These are phyloP conservation scores for Proteles cristata DNA, from an alignment of 2,113 vertebrate genomes.

Conservation along the genomic window DNA sequence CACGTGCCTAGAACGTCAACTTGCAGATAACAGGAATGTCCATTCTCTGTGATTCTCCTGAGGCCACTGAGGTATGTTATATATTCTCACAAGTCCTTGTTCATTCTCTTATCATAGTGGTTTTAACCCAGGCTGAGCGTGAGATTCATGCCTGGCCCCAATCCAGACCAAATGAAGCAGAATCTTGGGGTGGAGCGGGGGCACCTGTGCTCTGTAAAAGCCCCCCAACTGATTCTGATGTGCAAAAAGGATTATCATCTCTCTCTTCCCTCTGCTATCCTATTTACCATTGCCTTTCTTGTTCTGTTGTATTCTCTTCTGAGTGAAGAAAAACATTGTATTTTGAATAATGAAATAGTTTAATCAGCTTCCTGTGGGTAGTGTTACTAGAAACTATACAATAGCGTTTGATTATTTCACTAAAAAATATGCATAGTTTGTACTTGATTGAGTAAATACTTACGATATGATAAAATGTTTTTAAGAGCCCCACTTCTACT, in stretches of 20 bases:
- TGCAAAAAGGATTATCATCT: neutral
- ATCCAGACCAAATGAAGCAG: neutral
- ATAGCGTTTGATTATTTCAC: constrained; percentile 47
- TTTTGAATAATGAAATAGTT: constrained; percentile 33
- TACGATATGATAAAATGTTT: neutral
- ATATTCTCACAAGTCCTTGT: neutral
- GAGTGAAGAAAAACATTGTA: neutral
- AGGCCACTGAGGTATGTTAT: neutral
- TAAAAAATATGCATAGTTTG: neutral
- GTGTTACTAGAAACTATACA: neutral
- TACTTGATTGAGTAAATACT: constrained; percentile 6
- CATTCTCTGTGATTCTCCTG: neutral
- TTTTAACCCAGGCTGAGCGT: neutral
- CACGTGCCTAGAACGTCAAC: neutral
- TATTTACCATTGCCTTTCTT: neutral
- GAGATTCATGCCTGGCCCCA: neutral
- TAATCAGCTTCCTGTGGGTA: constrained; percentile 10
- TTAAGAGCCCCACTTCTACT: constrained; percentile 5
- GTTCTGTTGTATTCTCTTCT: neutral
- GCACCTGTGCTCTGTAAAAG: neutral
- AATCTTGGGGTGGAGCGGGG: neutral
- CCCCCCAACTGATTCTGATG: neutral
- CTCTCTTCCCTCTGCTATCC: neutral
- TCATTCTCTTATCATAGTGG: neutral
- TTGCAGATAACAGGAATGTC: neutral